A percentile compares a stretch with the other conserved stretches of the same genome.
Conservation (phyloP, 2,113 vertebrate genomes). For the Lepidothrix coronata region DNA sequence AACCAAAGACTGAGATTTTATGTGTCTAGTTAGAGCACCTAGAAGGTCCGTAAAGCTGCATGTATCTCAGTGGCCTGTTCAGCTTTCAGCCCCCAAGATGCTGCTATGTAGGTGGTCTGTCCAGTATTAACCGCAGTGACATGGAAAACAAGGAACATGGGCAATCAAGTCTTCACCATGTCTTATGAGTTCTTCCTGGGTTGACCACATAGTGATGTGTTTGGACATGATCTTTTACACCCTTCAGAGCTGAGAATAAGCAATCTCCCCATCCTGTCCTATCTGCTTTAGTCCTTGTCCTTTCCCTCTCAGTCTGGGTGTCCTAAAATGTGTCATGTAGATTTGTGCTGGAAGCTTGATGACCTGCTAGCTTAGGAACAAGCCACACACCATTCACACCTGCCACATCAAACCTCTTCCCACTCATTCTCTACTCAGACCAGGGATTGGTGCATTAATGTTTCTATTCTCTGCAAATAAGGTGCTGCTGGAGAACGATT, state of each 20-base stretch:
- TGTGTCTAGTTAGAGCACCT: not conserved
- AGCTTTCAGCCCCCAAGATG: not conserved
- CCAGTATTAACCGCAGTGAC: not conserved
- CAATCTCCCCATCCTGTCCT: not conserved
- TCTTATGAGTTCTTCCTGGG: not conserved
- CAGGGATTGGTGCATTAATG: not conserved
- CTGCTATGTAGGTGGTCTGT: not conserved
- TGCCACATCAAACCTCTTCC: not conserved
- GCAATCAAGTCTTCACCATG: not conserved
- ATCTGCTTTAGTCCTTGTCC: not conserved
- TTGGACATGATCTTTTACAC: not conserved
- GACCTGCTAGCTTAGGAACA: not conserved
- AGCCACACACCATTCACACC: not conserved
- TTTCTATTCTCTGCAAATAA: not conserved
- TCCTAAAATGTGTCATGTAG: not conserved
- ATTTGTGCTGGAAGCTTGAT: not conserved
- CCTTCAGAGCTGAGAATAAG: not conserved
- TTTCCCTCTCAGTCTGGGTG: not conserved
- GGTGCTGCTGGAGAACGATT: not conserved
- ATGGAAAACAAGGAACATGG: not conserved
- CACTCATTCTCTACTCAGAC: not conserved
- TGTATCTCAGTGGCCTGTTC: not conserved
- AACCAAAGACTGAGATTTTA: not conserved
- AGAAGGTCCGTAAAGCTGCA: not conserved
- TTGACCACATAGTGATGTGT: not conserved